A percentile compares a stretch with the other conserved stretches of the same genome.
phyloP scores from a whole-genome alignment of 2,797 vertebrate species.

The Streptopelia turtur region DNA sequence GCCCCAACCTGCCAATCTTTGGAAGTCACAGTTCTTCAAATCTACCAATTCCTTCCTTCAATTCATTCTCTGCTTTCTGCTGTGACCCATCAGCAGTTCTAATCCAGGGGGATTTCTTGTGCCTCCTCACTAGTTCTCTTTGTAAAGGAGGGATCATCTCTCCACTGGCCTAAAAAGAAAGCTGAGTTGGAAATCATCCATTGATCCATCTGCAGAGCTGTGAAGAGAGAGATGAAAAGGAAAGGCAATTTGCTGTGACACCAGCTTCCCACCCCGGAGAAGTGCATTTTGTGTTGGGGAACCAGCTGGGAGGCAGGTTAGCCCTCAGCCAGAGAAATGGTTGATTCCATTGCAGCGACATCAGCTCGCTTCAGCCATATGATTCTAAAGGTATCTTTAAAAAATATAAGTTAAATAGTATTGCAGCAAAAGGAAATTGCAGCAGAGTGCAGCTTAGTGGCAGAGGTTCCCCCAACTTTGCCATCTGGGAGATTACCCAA shows the following conservation, averaged over 20 bases:
- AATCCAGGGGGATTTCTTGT: background rate
- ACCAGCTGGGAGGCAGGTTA: background rate
- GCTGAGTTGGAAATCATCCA: background rate
- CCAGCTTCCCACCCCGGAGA: background rate
- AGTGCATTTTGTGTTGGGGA: background rate
- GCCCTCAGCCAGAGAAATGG: background rate
- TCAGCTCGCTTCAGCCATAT: background rate
- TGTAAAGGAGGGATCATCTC: background rate
- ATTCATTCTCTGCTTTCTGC: background rate
- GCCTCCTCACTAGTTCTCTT: background rate
- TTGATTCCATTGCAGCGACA: background rate
- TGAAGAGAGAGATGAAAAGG: background rate
- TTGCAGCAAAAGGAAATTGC: background rate
- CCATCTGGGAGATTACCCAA: background rate
- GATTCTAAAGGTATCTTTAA: background rate
- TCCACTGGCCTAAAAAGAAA: background rate
- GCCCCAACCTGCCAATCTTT: background rate
- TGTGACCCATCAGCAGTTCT: background rate
- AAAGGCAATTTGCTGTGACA: background rate
- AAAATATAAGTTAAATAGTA: background rate
- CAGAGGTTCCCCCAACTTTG: background rate
- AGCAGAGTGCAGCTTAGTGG: background rate
- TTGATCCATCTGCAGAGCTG: background rate
- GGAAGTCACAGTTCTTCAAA: background rate
- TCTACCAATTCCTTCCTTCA: background rate